Evolutionary conservation across 2,113 vertebrate species (phyloP), one percentile per base, ranked within the genome.

Genomic region (Serilophus lunatus): DNA sequence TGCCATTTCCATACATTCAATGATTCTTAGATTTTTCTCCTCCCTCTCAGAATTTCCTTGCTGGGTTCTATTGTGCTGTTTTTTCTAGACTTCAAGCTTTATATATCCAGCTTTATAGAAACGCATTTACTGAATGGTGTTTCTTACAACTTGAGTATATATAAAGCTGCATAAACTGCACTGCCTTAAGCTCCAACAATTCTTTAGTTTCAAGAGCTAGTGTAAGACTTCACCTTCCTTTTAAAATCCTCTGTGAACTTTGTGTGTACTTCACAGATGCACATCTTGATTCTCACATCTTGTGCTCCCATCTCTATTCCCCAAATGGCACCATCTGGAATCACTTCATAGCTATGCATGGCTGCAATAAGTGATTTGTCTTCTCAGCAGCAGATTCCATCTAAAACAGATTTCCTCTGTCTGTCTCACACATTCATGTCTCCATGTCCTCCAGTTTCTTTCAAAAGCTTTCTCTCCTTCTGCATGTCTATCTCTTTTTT

Each of bases 301-400:
- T 91, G 19, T 63, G 33, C 38, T 92, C 53, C 70, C 81, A 61
- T 89, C 59, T 80, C 92, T 47, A 0, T 65, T 88, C 63, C 88
- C 93, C 90, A 95, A 72, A 92, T 72, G 82, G 84, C 84, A 94
- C 94, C 96, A 94, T 95, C 86, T 91, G 95, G 86, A 95, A 86
- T 80, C 54, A 33, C 78, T 96, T 82, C 70, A 44, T 88, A 92
- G 74, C 84, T 80, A 0, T 90, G 85, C 75, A 85, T 42, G 86
- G 84, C 87, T 90, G 92, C 79, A 93, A 3, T 74, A 88, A 89
- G 78, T 66, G 84, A 94, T 95, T 95, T 85, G 93, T 89, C 89
- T 72, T 69, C 91, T 86, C 70, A 74, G 92, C 89, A 90, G 89
- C 84, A 92, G 86, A 82, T 76, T 89, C 82, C 42, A 4, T 82